Evolutionary conservation across 1,140 invertebrate genomes (phyloP).

Genomic region (Heterodera carotae): DNA sequence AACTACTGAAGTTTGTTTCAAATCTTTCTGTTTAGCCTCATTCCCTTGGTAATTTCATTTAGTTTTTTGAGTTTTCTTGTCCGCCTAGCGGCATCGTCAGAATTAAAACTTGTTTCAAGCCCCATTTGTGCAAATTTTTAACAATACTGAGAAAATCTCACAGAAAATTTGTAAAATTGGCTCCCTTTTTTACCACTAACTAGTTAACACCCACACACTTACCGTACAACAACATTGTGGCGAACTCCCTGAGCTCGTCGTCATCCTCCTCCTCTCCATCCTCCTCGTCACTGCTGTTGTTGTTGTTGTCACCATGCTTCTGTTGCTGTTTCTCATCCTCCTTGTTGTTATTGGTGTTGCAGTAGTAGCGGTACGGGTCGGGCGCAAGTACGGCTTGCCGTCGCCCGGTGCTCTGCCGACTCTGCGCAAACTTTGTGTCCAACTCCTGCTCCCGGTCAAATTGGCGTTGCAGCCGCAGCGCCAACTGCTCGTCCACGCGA

Average conservation of each 20-base stretch:
- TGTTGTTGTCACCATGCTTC: background rate
- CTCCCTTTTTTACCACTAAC: too few species aligned
- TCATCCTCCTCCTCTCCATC: slow-evolving; percentile 48
- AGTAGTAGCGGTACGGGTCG: slow-evolving; percentile 45
- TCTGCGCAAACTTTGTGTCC: slow-evolving; percentile 17
- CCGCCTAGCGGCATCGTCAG: too few species aligned
- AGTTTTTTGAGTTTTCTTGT: too few species aligned
- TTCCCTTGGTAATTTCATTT: too few species aligned
- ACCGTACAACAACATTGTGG: slow-evolving; percentile 54
- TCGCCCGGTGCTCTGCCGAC: slow-evolving; percentile 23
- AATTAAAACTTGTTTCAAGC: too few species aligned
- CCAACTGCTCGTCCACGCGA: slow-evolving; percentile 51
- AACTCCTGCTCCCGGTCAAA: slow-evolving; percentile 60
- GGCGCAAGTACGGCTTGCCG: slow-evolving; percentile 25
- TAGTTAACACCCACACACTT: background rate
- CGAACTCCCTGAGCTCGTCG: slow-evolving; percentile 54
- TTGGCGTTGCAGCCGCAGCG: slow-evolving; percentile 56
- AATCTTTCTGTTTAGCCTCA: too few species aligned
- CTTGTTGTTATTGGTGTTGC: too few species aligned
- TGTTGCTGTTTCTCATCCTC: slow-evolving; percentile 33
- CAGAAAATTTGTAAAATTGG: too few species aligned
- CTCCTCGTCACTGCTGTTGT: slow-evolving; percentile 44
- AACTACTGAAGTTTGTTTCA: too few species aligned
- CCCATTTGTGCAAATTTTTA: too few species aligned
- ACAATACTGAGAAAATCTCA: too few species aligned